These are phyloP conservation scores for Spea multiplicata DNA, from an alignment of 2,113 vertebrate species.

Conservation along the genomic window DNA sequence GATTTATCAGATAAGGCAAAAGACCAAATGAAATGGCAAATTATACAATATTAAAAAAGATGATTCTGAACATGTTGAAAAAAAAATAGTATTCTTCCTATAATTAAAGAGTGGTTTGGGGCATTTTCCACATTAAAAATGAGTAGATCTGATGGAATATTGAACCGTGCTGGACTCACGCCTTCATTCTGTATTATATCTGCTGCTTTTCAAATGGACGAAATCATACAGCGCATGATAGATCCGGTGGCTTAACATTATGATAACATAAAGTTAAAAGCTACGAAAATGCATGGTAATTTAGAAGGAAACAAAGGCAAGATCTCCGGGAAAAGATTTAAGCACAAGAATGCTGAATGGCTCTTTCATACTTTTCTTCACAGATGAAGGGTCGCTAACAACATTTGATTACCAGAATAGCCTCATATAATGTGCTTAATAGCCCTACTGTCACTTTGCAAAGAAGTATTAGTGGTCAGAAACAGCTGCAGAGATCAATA, in stretches of 20 bases:
- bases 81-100: slow-evolving; percentile 18
- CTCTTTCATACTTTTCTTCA: slow-evolving; percentile 26
- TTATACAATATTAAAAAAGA: slow-evolving; percentile 1
- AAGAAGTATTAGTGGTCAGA: slow-evolving; percentile 47
- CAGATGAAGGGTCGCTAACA: slow-evolving; percentile 47
- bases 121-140: slow-evolving; percentile 13
- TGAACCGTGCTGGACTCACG: not conserved
- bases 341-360: slow-evolving; percentile 28
- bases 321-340: slow-evolving; percentile 20
- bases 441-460: slow-evolving; percentile 42
- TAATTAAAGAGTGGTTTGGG: not conserved
- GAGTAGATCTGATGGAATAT: slow-evolving; percentile 16
- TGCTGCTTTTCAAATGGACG: slow-evolving; percentile 11
- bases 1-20: not conserved
- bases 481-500: slow-evolving; percentile 48
- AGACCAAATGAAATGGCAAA: slow-evolving; percentile 3
- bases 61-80: slow-evolving; percentile 7
- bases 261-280: slow-evolving; percentile 20
- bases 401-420: slow-evolving; percentile 42
- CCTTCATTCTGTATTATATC: not conserved
- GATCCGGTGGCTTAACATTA: slow-evolving; percentile 11
- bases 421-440: slow-evolving; percentile 48
- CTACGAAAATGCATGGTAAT: slow-evolving; percentile 17
- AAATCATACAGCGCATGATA: not conserved
- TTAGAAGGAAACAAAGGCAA: slow-evolving; percentile 25